Evolutionary conservation across 2,113 vertebrate species (phyloP), one percentile per base, ranked within the genome.

Genomic region (Pangasianodon gigas): DNA sequence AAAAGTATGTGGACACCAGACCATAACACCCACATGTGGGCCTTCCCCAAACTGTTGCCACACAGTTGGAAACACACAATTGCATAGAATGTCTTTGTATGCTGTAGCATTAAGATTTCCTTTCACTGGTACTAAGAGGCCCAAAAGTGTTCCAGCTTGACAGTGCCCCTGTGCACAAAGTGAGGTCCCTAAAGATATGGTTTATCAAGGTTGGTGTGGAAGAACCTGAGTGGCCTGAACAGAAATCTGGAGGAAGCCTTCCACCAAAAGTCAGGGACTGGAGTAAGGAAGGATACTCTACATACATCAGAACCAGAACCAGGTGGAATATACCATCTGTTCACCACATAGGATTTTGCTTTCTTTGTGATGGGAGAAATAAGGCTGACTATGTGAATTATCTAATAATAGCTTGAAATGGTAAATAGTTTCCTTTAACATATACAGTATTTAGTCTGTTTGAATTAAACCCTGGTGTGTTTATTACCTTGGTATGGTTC

Each of bases 341-440:
- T 82, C 16, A 82, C 52, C 52, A 82, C n/a, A 2, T 21, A 79
- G 75, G 18, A 71, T 5, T 16, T 71, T 41, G 37, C 4, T n/a
- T 16, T 18, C 13, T 16, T 16, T n/a, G 26, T 52, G 51, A 56
- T 82, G 6, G 79, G 51, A 54, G n/a, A 81, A 54, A 81, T 32
- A 9, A 14, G 14, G 26, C 46, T 77, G 19, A 77, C 74, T 77
- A 11, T 77, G 74, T 77, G 41, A 26, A 75, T 48, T 13, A 48
- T 48, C 75, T 79, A 79, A 79, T 46, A 79, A 80, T 80, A 80
- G 29, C 4, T n/a, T 52, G 1, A 80, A 80, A 80, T 80, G 11
- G 48, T 54, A 81, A 82, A 81, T 81, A 56, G 80, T 82, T 56
- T 82, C n/a, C 80, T 82, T 82, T 56, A 82, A 56, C 80, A 82